Evolutionary conservation across 2,888 invertebrate genomes (phyloP).

Genomic region (Patella ulyssiponensis): DNA sequence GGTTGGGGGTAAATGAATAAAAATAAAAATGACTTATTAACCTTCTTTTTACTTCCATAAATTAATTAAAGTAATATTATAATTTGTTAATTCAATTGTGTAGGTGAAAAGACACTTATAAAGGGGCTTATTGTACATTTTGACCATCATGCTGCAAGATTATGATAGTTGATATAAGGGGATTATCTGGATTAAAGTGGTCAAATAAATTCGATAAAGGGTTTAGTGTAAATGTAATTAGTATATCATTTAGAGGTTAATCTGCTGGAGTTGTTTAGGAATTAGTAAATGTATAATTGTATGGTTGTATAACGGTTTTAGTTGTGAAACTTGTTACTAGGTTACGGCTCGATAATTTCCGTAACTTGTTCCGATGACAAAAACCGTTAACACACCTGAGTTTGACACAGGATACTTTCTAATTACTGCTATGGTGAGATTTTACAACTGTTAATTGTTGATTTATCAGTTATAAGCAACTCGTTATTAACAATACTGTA

Average conservation of each 20-base stretch:
- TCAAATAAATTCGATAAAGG: background rate
- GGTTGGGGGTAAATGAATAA: too few species aligned
- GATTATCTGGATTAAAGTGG: constrained; percentile 8
- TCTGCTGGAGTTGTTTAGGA: background rate
- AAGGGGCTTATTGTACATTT: too few species aligned
- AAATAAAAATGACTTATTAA: too few species aligned
- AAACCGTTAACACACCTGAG: background rate
- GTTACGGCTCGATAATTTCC: background rate
- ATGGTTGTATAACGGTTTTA: background rate
- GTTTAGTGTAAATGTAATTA: background rate
- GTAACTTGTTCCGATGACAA: background rate
- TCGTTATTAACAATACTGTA: background rate
- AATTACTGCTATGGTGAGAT: constrained; percentile 3
- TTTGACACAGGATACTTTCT: background rate
- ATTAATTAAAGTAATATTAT: too few species aligned
- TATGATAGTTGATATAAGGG: background rate
- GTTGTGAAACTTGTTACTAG: background rate
- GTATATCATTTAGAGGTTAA: background rate
- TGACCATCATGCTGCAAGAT: too few species aligned
- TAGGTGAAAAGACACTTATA: too few species aligned
- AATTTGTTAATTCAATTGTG: too few species aligned
- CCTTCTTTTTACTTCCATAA: too few species aligned
- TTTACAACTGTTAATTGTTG: background rate
- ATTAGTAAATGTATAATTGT: background rate
- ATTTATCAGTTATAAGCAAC: background rate